Evolutionary conservation across 2,888 invertebrate species (phyloP).

Genomic region (Silvanus unidentatus): DNA sequence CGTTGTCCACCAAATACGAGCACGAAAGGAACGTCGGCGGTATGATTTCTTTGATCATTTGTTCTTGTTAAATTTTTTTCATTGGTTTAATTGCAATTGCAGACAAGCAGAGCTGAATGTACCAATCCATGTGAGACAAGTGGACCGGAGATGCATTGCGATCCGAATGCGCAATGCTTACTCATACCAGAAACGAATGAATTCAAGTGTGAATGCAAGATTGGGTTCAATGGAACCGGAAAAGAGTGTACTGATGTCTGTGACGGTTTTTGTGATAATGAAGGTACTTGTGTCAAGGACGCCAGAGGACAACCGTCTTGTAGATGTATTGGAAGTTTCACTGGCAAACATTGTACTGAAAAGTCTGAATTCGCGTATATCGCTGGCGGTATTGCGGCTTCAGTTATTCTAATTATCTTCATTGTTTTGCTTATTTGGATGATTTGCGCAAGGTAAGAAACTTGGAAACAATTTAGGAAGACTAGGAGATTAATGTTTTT

Average conservation of each 20-base stretch:
- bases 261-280: conserved; percentile 80
- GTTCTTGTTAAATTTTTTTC: conserved; percentile 3
- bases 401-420: conserved; percentile 89
- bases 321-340: conserved; percentile 86
- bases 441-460: conserved; percentile 81
- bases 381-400: conserved; percentile 88
- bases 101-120: conserved; percentile 77
- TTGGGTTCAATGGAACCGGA: conserved; percentile 87
- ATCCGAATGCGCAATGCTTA: conserved; percentile 80
- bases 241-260: conserved; percentile 78
- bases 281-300: conserved; percentile 82
- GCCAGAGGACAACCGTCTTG: conserved; percentile 79
- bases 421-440: conserved; percentile 92
- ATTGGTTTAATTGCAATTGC: conserved; percentile 21
- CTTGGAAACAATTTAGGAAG: background rate
- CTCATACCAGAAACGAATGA: conserved; percentile 76
- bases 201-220: conserved; percentile 88
- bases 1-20: conserved; percentile 88
- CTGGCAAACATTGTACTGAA: conserved; percentile 80
- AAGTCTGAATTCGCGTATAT: conserved; percentile 95
- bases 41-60: conserved; percentile 45
- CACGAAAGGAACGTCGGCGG: conserved; percentile 75
- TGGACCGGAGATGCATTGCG: conserved; percentile 78
- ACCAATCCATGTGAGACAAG: conserved; percentile 86
- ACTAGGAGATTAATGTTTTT: background rate